Base-by-base conservation (phyloP, 2,113 vertebrate species). In the Nansenia antarctica region DNA sequence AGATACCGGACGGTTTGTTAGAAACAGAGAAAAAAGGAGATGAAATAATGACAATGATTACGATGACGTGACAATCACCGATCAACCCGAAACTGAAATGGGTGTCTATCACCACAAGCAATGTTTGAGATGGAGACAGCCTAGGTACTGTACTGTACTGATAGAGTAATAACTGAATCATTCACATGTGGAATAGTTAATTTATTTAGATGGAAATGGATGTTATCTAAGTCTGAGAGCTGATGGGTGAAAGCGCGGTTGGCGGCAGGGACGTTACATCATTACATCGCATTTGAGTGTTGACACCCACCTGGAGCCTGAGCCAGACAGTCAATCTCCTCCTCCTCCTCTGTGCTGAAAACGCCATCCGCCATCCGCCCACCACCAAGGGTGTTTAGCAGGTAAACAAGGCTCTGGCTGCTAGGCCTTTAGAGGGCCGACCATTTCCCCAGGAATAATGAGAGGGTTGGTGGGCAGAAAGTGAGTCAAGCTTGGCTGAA, bases 41-140 rank as follows among this genome's bases (percentile, higher is more conserved):
- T 86, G 79, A 89, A 85, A 87, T 89, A 77, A 88, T 88, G 79
- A 78, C 69, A 57, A 74, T 71, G 81, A 89, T 88, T 82, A 87
- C 67, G 77, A 74, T 77, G 70, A 15, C 29, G 29, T 9, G 18
- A 31, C 30, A 30, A 5, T 8, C n/a, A n/a, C n/a, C n/a, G n/a
- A n/a, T n/a, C n/a, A n/a, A n/a, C n/a, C n/a, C n/a, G n/a, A n/a
- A n/a, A n/a, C n/a, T n/a, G n/a, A 22, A 47, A 86, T 82, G 77
- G 61, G 55, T 76, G 81, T 42, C 69, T 71, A 37, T 42, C 63
- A 80, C n/a, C n/a, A n/a, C n/a, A n/a, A n/a, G n/a, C n/a, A n/a
- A n/a, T n/a, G n/a, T n/a, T n/a, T n/a, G n/a, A n/a, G n/a, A n/a
- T n/a, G n/a, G n/a, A n/a, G n/a, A n/a, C n/a, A n/a, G n/a, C n/a